phyloP scores from a whole-genome alignment of 2,113 vertebrate genomes.

The Mugil cephalus region DNA sequence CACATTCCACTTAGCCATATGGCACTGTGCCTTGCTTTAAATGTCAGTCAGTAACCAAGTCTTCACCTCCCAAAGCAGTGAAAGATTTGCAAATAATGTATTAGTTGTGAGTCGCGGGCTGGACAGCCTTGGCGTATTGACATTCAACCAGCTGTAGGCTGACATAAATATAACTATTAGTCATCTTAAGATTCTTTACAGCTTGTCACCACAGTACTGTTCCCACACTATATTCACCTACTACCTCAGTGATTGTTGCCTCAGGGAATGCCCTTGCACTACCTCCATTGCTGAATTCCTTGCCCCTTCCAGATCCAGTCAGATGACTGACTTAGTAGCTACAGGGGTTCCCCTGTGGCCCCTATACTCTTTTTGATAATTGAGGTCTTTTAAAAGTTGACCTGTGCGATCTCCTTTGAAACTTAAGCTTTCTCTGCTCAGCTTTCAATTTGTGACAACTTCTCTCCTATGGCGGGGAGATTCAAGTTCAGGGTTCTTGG shows the following conservation, averaged over 20 bases:
- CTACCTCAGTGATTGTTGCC: slow-evolving; percentile 13
- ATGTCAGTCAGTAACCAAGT: slow-evolving; percentile 23
- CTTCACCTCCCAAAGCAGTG: slow-evolving; percentile 23
- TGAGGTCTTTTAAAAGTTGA: slow-evolving; percentile 49
- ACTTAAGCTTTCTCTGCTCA: not conserved
- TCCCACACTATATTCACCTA: not conserved
- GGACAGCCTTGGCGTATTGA: slow-evolving; percentile 33
- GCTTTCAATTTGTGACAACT: not conserved
- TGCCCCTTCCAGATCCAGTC: slow-evolving; percentile 14
- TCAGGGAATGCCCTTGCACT: not conserved
- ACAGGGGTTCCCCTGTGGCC: slow-evolving; percentile 13
- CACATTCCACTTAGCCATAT: slow-evolving; percentile 13
- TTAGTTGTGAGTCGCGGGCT: slow-evolving; percentile 9
- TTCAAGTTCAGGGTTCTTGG: not conserved
- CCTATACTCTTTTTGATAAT: slow-evolving; percentile 5
- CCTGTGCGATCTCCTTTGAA: not conserved
- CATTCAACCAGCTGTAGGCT: slow-evolving; percentile 32
- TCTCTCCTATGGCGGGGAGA: not conserved
- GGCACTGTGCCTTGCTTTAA: slow-evolving; percentile 21
- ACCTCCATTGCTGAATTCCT: slow-evolving; percentile 16
- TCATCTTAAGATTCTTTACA: slow-evolving; percentile 21
- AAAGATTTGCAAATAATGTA: slow-evolving; percentile 30
- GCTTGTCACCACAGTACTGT: slow-evolving; percentile 22
- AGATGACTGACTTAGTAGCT: slow-evolving; percentile 26
- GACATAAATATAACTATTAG: slow-evolving; percentile 52